phyloP scores from a whole-genome alignment of 2,888 invertebrate genomes.

The Spodoptera picta region DNA sequence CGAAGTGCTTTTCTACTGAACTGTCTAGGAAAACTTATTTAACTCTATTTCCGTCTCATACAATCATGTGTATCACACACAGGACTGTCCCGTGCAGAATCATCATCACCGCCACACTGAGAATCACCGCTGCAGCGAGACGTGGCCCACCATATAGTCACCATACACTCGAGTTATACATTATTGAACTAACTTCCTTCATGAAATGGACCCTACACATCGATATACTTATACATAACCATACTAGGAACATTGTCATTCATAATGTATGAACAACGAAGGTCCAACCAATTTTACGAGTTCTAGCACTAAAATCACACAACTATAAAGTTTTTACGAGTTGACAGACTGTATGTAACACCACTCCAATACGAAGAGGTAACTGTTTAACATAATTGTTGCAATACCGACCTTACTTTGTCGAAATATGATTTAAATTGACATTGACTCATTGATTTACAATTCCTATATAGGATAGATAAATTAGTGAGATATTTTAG shows the following conservation, averaged over 20 bases:
- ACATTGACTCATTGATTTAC: slow-evolving; percentile 9
- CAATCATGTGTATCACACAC: no score
- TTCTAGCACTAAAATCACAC: slow-evolving; percentile 2
- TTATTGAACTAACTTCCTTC: no score
- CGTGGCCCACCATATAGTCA: no score
- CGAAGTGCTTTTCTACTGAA: no score
- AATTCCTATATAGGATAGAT: neutral
- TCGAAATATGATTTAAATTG: slow-evolving; percentile 15
- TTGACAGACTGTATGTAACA: slow-evolving; percentile 17
- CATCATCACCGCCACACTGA: no score
- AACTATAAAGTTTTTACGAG: slow-evolving; percentile 34
- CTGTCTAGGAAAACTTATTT: no score
- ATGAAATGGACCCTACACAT: no score
- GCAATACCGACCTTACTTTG: slow-evolving; percentile 20
- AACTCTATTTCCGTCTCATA: no score
- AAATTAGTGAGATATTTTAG: neutral
- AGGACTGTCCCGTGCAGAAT: no score
- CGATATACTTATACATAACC: no score
- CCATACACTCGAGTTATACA: no score
- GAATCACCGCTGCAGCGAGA: no score
- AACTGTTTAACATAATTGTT: slow-evolving; percentile 27
- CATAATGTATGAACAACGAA: slow-evolving; percentile 10
- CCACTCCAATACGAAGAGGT: slow-evolving; percentile 35
- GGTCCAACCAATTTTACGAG: slow-evolving; percentile 19
- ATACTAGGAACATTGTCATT: neutral